These are phyloP conservation scores for Siphlonurus alternatus DNA, from an alignment of 2,888 invertebrate genomes.

Conservation along the genomic window DNA sequence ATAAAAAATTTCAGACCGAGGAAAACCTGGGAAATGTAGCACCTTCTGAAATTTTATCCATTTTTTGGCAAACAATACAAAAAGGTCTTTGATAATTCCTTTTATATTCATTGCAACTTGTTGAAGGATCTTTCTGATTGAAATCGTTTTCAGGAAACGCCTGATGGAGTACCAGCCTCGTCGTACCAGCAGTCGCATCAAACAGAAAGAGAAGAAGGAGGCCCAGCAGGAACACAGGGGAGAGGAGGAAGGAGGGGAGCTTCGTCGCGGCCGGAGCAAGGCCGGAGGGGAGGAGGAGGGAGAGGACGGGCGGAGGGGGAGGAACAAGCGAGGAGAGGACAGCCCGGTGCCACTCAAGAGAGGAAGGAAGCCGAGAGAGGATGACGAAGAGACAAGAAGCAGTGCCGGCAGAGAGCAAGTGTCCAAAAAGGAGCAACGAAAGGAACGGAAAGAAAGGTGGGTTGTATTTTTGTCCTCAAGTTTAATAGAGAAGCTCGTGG, in stretches of 20 bases:
- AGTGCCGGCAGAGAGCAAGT: not conserved
- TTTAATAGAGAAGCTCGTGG: too few relatives aligned
- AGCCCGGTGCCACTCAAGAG: not conserved
- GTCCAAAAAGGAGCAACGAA: constrained; percentile 8
- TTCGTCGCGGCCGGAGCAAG: constrained; percentile 48
- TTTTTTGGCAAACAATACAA: too few relatives aligned
- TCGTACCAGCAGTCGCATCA: constrained; percentile 47
- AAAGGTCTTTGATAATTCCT: too few relatives aligned
- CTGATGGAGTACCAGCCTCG: constrained; percentile 47
- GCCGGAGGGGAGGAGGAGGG: constrained; percentile 39
- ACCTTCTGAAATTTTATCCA: too few relatives aligned
- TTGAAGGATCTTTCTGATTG: too few relatives aligned
- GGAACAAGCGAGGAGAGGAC: constrained; percentile 5
- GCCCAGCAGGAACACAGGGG: constrained; percentile 19
- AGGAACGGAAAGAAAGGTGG: constrained; percentile 11
- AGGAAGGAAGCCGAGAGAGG: constrained; percentile 3
- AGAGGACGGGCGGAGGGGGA: constrained; percentile 20
- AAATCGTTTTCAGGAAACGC: constrained; percentile 30
- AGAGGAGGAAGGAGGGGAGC: constrained; percentile 21
- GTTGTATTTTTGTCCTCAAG: constrained; percentile 2
- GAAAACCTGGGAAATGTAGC: too few relatives aligned
- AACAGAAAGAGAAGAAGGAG: constrained; percentile 36
- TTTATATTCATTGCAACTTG: too few relatives aligned
- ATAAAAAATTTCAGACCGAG: too few relatives aligned
- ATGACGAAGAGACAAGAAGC: constrained; percentile 9